Base-by-base conservation (phyloP, 1,140 invertebrate genomes). In the Megathymus violae region DNA sequence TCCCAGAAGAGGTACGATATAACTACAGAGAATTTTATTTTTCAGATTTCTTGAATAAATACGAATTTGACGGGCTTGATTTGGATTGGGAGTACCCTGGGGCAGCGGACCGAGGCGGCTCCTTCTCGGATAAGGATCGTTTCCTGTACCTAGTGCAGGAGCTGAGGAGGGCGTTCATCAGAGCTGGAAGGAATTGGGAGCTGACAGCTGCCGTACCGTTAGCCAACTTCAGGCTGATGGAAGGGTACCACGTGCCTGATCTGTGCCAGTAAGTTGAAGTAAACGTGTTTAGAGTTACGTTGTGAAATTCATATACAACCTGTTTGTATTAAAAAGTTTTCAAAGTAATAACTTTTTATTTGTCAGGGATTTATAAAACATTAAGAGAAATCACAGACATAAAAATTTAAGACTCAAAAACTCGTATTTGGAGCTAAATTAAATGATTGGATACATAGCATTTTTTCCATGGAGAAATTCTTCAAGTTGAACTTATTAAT, bases 41-140 rank as follows among this genome's bases (percentile, higher is more conserved):
- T 74, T 9, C 76, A 94, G 94, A 93, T 70, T 97, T 96, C 70
- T 94, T 97, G 92, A 91, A 94, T 10, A 92, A 94, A 71, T 97
- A 96, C 69, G 85, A 93, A 6, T 97, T 97, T 63, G 96, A 97
- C 79, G 96, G 96, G 4, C 95, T 97, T 62, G 96, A 97, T 77
- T 89, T 97, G 64, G 96, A 97, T 74, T 97, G 96, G 96, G 95
- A 97, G 84, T 97, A 97, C 76, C 97, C 97, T 0, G 96, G 95
- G 2, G 97, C 96, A 0, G 93, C 96, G 0, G 96, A 97, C 83
- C 92, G 96, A 11, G 96, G 96, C n/a, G 97, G 97, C 27, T 94
- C 92, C 43, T 97, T 94, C 76, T 94, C 94, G 1, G 97, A 98
- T 84, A 97, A 97, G 83, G 95, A 97, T 63, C 93, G 93, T 31